phyloP scores from a whole-genome alignment of 2,888 invertebrate species.

The Trichopria drosophilae region DNA sequence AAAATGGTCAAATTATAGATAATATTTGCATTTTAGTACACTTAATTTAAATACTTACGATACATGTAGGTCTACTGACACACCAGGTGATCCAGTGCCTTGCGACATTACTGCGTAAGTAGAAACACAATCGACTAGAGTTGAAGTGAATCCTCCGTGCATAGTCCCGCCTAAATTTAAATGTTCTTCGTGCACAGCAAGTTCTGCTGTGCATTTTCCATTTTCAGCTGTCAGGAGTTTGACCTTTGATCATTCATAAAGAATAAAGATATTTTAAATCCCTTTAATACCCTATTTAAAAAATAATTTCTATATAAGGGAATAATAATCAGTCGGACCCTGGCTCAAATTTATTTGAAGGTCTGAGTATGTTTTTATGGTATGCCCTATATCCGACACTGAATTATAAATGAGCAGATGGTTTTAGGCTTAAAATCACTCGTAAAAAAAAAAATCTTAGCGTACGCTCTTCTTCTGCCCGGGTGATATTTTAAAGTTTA shows the following conservation, averaged over 20 bases:
- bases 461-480: too few relatives aligned
- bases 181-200: constrained; percentile 74
- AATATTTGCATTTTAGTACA: not conserved
- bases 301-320: not conserved
- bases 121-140: constrained; percentile 76
- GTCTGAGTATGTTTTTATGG: too few relatives aligned
- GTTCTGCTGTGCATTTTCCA: constrained; percentile 75
- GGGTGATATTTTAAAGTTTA: too few relatives aligned
- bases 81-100: constrained; percentile 69
- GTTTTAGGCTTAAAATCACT: too few relatives aligned
- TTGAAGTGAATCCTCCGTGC: constrained; percentile 85
- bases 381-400: too few relatives aligned
- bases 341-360: too few relatives aligned
- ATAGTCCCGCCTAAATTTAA: constrained; percentile 74
- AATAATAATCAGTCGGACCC: too few relatives aligned
- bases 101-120: constrained; percentile 77
- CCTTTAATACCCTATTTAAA: too few relatives aligned
- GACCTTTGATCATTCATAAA: constrained; percentile 54
- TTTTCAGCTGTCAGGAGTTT: constrained; percentile 64
- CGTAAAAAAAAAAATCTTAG: too few relatives aligned
- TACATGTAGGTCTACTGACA: constrained; percentile 81
- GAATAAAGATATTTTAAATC: too few relatives aligned
- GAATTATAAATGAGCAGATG: too few relatives aligned
- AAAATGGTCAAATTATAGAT: not conserved
- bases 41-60: constrained; percentile 63